phyloP scores from a whole-genome alignment of 2,113 vertebrate species.

The Camelus bactrianus region DNA sequence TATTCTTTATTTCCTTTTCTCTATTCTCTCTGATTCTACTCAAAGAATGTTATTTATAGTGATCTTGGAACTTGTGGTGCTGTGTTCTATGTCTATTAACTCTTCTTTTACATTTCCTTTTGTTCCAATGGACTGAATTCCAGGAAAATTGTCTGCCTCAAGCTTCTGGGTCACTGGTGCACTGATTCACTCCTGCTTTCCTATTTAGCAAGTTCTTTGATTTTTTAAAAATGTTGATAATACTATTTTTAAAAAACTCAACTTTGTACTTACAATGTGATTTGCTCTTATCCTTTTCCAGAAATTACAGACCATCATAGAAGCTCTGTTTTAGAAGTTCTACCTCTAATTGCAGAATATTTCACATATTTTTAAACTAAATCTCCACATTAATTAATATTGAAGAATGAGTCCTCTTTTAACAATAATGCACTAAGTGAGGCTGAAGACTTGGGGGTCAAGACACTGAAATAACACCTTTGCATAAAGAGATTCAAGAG shows the following conservation, averaged over 20 bases:
- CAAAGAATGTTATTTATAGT: not conserved
- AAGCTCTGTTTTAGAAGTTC: constrained; percentile 26
- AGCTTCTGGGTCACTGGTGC: not conserved
- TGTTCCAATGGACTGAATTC: not conserved
- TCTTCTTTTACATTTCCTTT: constrained; percentile 27
- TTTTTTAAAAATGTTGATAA: not conserved
- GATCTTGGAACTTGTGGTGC: not conserved
- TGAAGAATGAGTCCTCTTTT: constrained; percentile 26
- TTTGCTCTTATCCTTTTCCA: not conserved
- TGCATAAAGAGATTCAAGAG: constrained; percentile 52
- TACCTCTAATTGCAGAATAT: constrained; percentile 16
- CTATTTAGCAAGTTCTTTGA: not conserved
- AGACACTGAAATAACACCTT: constrained; percentile 31
- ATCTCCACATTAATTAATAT: constrained; percentile 19
- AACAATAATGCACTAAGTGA: not conserved
- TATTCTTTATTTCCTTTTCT: not conserved
- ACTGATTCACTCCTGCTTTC: not conserved
- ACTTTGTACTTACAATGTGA: not conserved
- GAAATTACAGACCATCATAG: not conserved
- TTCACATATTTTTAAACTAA: not conserved
- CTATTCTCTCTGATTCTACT: not conserved
- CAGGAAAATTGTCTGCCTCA: not conserved
- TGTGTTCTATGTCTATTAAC: not conserved
- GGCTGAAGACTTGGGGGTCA: not conserved
- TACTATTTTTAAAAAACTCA: not conserved